Evolutionary conservation across 2,888 invertebrate species (phyloP).

Genomic region (Noctua pronuba): DNA sequence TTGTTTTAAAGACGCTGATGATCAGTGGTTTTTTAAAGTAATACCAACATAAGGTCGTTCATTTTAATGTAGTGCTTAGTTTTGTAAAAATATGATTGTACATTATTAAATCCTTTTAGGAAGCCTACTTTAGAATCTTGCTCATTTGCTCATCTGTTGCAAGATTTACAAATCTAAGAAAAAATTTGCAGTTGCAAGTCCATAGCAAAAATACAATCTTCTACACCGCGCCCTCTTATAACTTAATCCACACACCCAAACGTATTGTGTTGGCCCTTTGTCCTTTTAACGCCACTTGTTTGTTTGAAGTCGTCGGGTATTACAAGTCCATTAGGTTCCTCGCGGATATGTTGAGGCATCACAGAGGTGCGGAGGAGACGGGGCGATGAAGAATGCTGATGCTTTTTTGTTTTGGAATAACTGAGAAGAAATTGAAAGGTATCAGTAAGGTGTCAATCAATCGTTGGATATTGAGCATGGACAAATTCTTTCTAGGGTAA

Average conservation of each 20-base stretch:
- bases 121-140: too few species aligned
- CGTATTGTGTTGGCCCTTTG: conserved; percentile 84
- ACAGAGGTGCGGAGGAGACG: conserved; percentile 70
- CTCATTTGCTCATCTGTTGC: too few species aligned
- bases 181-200: not conserved
- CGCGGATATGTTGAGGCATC: conserved; percentile 83
- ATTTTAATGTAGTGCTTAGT: too few species aligned
- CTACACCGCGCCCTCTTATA: conserved; percentile 1
- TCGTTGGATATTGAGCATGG: not conserved
- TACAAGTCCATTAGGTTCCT: conserved; percentile 90
- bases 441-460: not conserved
- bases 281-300: conserved; percentile 89
- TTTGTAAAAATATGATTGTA: too few species aligned
- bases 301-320: conserved; percentile 88
- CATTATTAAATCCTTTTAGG: too few species aligned
- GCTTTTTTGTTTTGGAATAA: conserved; percentile 40
- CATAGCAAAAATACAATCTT: not conserved
- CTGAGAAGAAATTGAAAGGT: not conserved
- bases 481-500: not conserved
- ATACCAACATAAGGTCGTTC: too few species aligned
- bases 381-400: conserved; percentile 22
- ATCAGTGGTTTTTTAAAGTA: too few species aligned
- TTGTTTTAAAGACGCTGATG: too few species aligned
- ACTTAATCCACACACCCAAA: conserved; percentile 69
- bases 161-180: too few species aligned